Conservation (phyloP, 2,113 vertebrate species). For the Coregonus clupeaformis region DNA sequence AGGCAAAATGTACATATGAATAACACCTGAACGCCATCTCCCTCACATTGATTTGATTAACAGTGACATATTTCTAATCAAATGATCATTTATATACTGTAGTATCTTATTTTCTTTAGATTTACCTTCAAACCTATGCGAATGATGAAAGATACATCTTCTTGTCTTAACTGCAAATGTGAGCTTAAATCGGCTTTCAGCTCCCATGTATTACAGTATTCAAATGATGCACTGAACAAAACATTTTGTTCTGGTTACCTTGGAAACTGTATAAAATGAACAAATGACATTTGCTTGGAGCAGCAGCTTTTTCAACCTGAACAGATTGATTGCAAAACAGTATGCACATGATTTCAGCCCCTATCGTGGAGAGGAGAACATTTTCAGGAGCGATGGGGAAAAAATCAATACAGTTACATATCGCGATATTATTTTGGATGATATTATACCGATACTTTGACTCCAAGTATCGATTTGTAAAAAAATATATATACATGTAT, state of each 20-base stretch:
- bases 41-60: neutral
- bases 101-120: neutral
- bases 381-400: neutral
- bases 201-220: slow-evolving; percentile 36
- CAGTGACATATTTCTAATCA: neutral
- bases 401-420: no score
- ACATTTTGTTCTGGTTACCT: slow-evolving; percentile 48
- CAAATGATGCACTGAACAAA: slow-evolving; percentile 43
- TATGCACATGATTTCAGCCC: slow-evolving; percentile 6
- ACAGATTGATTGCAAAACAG: slow-evolving; percentile 25
- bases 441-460: neutral
- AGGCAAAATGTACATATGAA: neutral
- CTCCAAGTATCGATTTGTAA: neutral
- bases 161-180: neutral
- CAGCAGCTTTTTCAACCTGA: slow-evolving; percentile 22
- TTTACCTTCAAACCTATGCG: neutral
- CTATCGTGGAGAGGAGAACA: neutral
- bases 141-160: neutral
- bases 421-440: no score
- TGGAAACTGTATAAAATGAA: slow-evolving; percentile 52
- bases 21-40: neutral
- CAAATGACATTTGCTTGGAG: slow-evolving; percentile 18
- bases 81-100: neutral
- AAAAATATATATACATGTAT: no score
- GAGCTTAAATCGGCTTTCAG: slow-evolving; percentile 23